Evolutionary conservation across 2,113 vertebrate species (phyloP).

Genomic region (Passer montanus): DNA sequence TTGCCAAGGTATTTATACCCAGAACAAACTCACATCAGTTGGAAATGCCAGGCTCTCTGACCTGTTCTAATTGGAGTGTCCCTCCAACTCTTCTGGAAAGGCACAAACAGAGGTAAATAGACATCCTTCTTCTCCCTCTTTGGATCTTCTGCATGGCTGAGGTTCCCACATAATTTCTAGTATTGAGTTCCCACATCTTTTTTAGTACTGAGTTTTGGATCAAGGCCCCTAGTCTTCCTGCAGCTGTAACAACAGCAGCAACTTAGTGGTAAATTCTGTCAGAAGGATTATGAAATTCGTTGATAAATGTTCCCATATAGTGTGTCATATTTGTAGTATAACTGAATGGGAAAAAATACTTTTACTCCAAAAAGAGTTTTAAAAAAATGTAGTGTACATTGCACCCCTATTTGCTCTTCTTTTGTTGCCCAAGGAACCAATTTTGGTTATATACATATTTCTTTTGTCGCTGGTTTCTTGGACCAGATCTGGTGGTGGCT

Average conservation of each 20-base stretch:
- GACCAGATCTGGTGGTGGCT: background rate
- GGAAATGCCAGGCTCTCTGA: background rate
- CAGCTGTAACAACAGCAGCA: slow-evolving; percentile 68
- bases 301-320: slow-evolving; percentile 40
- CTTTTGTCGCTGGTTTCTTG: background rate
- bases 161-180: slow-evolving; percentile 16
- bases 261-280: slow-evolving; percentile 58
- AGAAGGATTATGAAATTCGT: slow-evolving; percentile 56
- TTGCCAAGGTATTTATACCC: background rate
- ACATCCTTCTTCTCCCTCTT: background rate
- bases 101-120: background rate
- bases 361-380: background rate
- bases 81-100: background rate
- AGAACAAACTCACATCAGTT: background rate
- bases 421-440: background rate
- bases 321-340: slow-evolving; percentile 12
- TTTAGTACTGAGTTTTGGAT: slow-evolving; percentile 44
- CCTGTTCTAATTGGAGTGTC: background rate
- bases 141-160: background rate
- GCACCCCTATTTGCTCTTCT: background rate
- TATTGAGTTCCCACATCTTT: slow-evolving; percentile 47
- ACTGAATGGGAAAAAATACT: slow-evolving; percentile 15
- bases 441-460: background rate
- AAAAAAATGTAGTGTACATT: background rate
- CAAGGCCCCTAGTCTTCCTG: slow-evolving; percentile 38